Evolutionary conservation across 2,888 invertebrate genomes (phyloP), one percentile per base, ranked within the genome.

Genomic region (Dendrolimus houi): DNA sequence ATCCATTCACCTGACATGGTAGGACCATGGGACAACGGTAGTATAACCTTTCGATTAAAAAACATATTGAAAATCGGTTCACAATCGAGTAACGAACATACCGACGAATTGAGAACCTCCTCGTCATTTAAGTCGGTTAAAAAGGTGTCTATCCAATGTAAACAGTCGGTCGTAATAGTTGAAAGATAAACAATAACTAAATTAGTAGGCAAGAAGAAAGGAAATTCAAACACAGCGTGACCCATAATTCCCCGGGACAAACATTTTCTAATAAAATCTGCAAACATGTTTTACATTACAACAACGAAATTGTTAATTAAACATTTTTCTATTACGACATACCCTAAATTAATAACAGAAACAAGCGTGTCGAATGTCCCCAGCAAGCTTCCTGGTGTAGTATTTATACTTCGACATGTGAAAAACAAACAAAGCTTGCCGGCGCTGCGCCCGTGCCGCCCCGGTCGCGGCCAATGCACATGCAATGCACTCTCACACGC

Each of bases 401-500:
- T 86, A 87, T 87, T 88, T 87, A 88, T 86, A 86, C 76, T 78
- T 81, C 79, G 82, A 83, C 85, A 82, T 69, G 73, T 79, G 80
- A 86, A 89, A 88, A 89, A 87, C 83, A 89, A 88, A 86, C 86
- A 86, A 85, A 71, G 74, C 78, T 72, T 65, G 69, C 79, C 79
- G 81, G 79, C 74, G 70, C 66, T 66, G 64, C 68, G 67, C 66
- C 59, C 58, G 61, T 70, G 65, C 64, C 58, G 60, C 61, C 59
- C 60, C 58, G 59, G 47, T 12, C 59, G 58, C 62, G 47, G 47
- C 47, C 12, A 47, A 9, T 47, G 47, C 47, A 47, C 47, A 47
- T 47, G 47, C 47, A 61, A 8, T 47, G 47, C 47, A 61, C 62
- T 60, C 62, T 62, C 64, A 63, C 62, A 59, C 63, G 63, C 64